These are phyloP conservation scores for Troilus luridus DNA, from an alignment of 2,888 invertebrate species.

Conservation along the genomic window DNA sequence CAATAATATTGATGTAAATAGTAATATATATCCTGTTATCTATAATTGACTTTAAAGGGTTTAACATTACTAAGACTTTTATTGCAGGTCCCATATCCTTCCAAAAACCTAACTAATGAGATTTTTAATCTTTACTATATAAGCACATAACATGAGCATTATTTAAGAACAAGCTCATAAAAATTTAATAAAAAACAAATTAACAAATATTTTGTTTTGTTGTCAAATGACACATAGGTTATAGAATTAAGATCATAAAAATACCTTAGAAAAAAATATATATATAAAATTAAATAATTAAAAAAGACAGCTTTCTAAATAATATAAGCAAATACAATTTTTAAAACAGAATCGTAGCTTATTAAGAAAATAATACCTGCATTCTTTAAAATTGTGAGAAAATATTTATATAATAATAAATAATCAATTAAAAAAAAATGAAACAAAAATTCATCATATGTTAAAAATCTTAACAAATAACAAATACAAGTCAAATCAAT, in stretches of 20 bases:
- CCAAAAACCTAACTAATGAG: conserved; percentile 41
- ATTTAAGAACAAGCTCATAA: conserved; percentile 42
- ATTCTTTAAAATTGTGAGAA: conserved; percentile 14
- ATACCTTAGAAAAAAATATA: conserved; percentile 19
- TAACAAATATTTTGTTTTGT: conserved; percentile 27
- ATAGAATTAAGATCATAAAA: conserved; percentile 23
- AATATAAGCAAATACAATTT: conserved; percentile 41
- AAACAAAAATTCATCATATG: conserved; percentile 12
- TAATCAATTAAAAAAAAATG: neutral
- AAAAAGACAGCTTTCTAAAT: conserved; percentile 35
- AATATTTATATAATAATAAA: conserved; percentile 10
- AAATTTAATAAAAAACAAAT: conserved; percentile 33
- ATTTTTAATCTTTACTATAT: conserved; percentile 18
- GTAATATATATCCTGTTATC: neutral
- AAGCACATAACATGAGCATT: conserved; percentile 45
- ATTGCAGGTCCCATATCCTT: conserved; percentile 35
- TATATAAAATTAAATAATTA: conserved; percentile 36
- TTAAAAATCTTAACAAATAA: conserved; percentile 10
- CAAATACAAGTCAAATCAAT: neutral
- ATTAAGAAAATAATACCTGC: conserved; percentile 42
- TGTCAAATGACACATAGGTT: neutral
- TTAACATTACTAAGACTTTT: neutral
- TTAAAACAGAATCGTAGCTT: conserved; percentile 32
- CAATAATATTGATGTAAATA: neutral
- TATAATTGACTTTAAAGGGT: conserved; percentile 45